These are phyloP conservation scores for Cherax quadricarinatus DNA, from an alignment of 1,140 invertebrate genomes.

Conservation along the genomic window DNA sequence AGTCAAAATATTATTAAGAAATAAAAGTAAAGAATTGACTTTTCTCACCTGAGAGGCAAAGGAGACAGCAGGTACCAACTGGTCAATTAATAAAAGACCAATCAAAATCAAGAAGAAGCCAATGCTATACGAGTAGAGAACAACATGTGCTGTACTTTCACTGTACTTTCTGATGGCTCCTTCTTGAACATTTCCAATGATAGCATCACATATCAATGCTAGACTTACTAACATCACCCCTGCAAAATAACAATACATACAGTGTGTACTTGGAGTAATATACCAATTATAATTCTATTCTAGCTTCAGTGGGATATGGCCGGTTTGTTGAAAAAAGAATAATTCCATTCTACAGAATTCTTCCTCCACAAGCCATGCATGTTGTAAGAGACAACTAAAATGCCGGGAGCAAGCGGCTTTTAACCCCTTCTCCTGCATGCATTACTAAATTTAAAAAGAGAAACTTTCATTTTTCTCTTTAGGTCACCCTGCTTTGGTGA, in stretches of 20 bases:
- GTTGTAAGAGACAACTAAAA: no score
- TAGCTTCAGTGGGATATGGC: no score
- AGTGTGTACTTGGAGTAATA: no score
- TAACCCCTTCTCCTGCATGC: no score
- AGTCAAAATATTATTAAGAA: not conserved
- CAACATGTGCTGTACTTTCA: constrained; percentile 93
- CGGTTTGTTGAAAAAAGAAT: no score
- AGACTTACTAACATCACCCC: constrained; percentile 90
- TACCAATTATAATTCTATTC: no score
- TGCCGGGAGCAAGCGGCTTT: no score
- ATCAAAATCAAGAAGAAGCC: constrained; percentile 90
- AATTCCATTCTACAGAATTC: no score
- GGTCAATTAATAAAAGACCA: constrained; percentile 85
- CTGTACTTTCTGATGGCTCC: constrained; percentile 91
- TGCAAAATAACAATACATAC: constrained; percentile 74
- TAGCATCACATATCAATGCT: constrained; percentile 93
- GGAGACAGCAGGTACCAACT: constrained; percentile 84
- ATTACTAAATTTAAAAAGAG: no score
- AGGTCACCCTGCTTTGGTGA: no score
- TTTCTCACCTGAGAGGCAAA: constrained; percentile 87
- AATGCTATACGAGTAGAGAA: constrained; percentile 94
- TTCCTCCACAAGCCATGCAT: no score
- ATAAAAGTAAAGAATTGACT: not conserved
- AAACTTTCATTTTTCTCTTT: no score
- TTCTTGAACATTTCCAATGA: constrained; percentile 97